Conservation (phyloP, 1,140 invertebrate species). For the Calephelis nemesis region DNA sequence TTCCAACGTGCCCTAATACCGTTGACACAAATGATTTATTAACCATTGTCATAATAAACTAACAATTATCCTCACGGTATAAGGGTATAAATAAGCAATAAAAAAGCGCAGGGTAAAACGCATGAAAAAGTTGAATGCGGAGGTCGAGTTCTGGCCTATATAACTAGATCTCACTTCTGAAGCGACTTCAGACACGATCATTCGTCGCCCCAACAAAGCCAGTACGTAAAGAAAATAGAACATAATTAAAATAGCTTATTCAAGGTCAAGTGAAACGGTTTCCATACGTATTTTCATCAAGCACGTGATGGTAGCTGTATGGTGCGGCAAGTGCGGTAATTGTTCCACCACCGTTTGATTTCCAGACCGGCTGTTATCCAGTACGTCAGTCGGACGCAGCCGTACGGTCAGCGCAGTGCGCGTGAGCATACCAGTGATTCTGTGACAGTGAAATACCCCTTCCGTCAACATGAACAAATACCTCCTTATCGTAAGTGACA, state of each 20-base stretch:
- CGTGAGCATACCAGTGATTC: constrained; percentile 35
- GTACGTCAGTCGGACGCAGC: constrained; percentile 45
- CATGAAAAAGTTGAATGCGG: constrained; percentile 36
- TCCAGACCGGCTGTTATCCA: constrained; percentile 54
- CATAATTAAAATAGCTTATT: constrained; percentile 46
- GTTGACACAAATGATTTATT: background rate
- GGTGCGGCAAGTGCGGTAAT: constrained; percentile 47
- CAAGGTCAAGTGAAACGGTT: constrained; percentile 52
- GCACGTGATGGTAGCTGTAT: constrained; percentile 42
- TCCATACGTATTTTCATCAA: constrained; percentile 41
- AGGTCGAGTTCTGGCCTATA: constrained; percentile 72
- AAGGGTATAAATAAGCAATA: background rate
- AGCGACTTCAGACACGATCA: constrained; percentile 56
- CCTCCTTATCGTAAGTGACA: constrained; percentile 45
- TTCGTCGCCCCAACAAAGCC: constrained; percentile 48
- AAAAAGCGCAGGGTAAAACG: constrained; percentile 19
- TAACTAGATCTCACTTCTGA: constrained; percentile 56
- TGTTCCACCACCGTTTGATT: constrained; percentile 61
- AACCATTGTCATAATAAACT: background rate
- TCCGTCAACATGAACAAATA: constrained; percentile 45
- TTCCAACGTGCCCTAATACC: background rate
- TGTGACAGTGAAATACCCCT: constrained; percentile 38
- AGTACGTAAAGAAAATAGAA: constrained; percentile 53
- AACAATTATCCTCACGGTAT: background rate
- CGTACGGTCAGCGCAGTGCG: constrained; percentile 38